These are phyloP conservation scores for Drosophila sp. DNA, from an alignment of 1,140 invertebrate genomes.

Conservation along the genomic window DNA sequence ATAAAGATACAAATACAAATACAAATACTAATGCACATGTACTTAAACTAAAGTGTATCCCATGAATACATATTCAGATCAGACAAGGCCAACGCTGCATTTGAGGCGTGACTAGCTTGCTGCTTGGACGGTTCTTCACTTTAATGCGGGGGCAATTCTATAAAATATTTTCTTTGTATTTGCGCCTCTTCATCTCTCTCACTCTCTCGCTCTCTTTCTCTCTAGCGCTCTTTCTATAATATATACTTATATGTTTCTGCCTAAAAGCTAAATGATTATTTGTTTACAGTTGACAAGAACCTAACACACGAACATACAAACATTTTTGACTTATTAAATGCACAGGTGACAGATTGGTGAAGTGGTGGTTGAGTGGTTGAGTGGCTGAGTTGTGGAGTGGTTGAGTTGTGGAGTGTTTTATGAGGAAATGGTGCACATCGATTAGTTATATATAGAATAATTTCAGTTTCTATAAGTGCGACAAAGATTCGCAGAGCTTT, in stretches of 20 bases:
- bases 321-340: constrained; percentile 63
- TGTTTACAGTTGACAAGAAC: constrained; percentile 48
- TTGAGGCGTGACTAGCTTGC: constrained; percentile 55
- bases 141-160: constrained; percentile 68
- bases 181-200: not conserved
- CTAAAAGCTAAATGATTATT: constrained; percentile 64
- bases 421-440: constrained; percentile 26
- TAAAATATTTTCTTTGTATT: constrained; percentile 4
- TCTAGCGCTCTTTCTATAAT: not conserved
- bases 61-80: constrained; percentile 51
- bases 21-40: constrained; percentile 12
- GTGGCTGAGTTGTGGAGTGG: not conserved
- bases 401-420: not conserved
- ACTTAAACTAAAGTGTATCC: constrained; percentile 75
- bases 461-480: constrained; percentile 44
- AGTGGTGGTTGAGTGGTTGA: constrained; percentile 19
- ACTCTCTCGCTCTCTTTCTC: not conserved
- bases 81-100: constrained; percentile 52
- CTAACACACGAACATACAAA: constrained; percentile 63
- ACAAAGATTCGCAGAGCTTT: constrained; percentile 23
- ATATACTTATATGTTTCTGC: constrained; percentile 30
- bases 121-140: constrained; percentile 78
- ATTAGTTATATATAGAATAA: constrained; percentile 13
- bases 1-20: constrained; percentile 50
- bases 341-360: constrained; percentile 46